Evolutionary conservation across 2,888 invertebrate species (phyloP).

Genomic region (Agriotes lineatus): DNA sequence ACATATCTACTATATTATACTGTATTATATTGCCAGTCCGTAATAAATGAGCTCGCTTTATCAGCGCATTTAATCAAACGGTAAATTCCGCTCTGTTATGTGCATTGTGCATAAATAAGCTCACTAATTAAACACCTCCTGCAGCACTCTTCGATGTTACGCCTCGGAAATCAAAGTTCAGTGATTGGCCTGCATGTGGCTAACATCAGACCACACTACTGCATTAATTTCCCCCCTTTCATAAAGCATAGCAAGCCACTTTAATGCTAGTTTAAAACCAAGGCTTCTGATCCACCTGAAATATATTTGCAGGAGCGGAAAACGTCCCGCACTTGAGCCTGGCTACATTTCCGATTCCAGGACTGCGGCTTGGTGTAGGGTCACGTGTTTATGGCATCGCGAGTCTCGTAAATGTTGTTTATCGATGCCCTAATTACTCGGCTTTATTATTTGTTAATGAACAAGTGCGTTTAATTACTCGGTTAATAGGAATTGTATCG

Average conservation of each 20-base stretch:
- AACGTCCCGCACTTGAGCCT: not conserved
- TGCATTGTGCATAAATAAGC: slow-evolving; percentile 15
- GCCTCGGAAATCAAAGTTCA: not conserved
- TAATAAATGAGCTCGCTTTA: slow-evolving; percentile 28
- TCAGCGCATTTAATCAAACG: slow-evolving; percentile 34
- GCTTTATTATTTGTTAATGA: slow-evolving; percentile 42
- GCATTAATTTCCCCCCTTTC: too few species aligned
- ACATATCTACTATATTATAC: slow-evolving; percentile 25
- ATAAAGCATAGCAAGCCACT: too few species aligned
- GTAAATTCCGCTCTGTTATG: slow-evolving; percentile 25
- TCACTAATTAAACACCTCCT: slow-evolving; percentile 6
- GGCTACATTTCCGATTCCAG: slow-evolving; percentile 15
- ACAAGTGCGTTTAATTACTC: slow-evolving; percentile 41
- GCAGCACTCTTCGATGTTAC: not conserved
- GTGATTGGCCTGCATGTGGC: not conserved
- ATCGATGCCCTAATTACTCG: slow-evolving; percentile 38
- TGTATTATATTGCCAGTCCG: slow-evolving; percentile 21
- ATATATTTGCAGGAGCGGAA: slow-evolving; percentile 6
- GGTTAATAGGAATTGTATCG: slow-evolving; percentile 30
- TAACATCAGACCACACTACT: too few species aligned
- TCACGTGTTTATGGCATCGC: slow-evolving; percentile 37
- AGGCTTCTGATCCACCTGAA: too few species aligned
- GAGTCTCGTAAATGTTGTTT: slow-evolving; percentile 37
- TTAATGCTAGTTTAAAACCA: too few species aligned
- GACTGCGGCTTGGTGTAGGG: slow-evolving; percentile 18